Evolutionary conservation across 1,140 invertebrate genomes (phyloP).

Genomic region (Calliopsis andreniformis): DNA sequence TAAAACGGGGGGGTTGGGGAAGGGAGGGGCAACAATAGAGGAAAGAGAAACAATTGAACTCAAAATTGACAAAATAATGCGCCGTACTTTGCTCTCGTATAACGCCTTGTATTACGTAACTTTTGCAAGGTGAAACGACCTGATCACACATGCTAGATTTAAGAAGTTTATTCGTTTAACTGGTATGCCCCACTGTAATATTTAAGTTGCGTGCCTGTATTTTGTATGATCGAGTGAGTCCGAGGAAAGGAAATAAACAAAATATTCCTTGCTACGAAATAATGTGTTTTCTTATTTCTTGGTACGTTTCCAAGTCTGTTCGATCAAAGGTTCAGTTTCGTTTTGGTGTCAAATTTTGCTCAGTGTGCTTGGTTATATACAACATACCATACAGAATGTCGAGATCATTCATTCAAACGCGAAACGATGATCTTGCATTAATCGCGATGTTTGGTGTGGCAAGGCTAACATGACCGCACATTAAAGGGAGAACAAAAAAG

Average conservation of each 20-base stretch:
- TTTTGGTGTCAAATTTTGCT: slow-evolving; percentile 84
- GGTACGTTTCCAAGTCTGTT: slow-evolving; percentile 81
- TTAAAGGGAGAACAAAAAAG: slow-evolving; percentile 50
- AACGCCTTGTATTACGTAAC: slow-evolving; percentile 48
- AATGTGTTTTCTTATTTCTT: slow-evolving; percentile 82
- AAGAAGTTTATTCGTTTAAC: slow-evolving; percentile 53
- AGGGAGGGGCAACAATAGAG: slow-evolving; percentile 25
- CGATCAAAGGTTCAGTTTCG: slow-evolving; percentile 83
- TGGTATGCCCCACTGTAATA: slow-evolving; percentile 68
- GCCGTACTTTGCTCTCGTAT: slow-evolving; percentile 49
- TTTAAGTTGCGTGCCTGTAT: slow-evolving; percentile 80
- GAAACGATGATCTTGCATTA: slow-evolving; percentile 35
- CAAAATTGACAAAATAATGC: slow-evolving; percentile 33
- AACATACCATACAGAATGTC: slow-evolving; percentile 1
- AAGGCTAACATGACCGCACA: slow-evolving; percentile 81
- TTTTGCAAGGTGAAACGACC: slow-evolving; percentile 46
- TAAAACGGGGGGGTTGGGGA: slow-evolving; percentile 42
- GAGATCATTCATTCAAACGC: slow-evolving; percentile 47
- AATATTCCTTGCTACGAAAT: slow-evolving; percentile 79
- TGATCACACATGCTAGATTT: slow-evolving; percentile 58
- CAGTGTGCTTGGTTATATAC: slow-evolving; percentile 83
- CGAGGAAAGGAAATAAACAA: slow-evolving; percentile 78
- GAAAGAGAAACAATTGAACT: slow-evolving; percentile 27
- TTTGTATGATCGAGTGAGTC: slow-evolving; percentile 80
- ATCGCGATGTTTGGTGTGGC: slow-evolving; percentile 82